Evolutionary conservation across 1,140 invertebrate species (phyloP).

Genomic region (Saccostrea glomerata): DNA sequence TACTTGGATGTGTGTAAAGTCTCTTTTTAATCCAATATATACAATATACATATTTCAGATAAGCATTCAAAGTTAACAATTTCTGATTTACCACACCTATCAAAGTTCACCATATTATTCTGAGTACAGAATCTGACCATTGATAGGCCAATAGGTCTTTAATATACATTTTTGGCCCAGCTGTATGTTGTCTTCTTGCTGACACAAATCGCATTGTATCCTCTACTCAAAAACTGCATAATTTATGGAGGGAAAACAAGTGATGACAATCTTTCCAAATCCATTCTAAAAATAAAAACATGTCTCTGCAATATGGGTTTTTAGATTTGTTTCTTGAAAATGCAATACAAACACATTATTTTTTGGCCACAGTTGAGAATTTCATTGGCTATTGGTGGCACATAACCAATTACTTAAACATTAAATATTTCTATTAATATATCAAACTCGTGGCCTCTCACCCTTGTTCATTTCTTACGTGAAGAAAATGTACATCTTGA

Average conservation of each 20-base stretch:
- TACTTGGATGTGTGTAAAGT: too few relatives aligned
- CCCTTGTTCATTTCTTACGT: neutral
- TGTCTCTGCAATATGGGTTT: neutral
- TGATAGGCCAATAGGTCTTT: too few relatives aligned
- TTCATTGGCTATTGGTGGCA: slow-evolving; percentile 6
- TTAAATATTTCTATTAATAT: slow-evolving; percentile 36
- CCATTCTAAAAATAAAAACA: neutral
- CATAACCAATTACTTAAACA: neutral
- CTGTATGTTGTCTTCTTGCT: too few relatives aligned
- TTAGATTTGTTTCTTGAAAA: slow-evolving; percentile 4
- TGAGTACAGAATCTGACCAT: too few relatives aligned
- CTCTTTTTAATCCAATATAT: too few relatives aligned
- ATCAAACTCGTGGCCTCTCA: neutral
- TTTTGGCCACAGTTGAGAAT: neutral
- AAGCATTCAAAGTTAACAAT: too few relatives aligned
- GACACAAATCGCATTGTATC: too few relatives aligned
- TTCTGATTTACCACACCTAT: too few relatives aligned
- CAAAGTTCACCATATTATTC: too few relatives aligned
- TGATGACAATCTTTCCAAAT: neutral
- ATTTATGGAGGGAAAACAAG: neutral
- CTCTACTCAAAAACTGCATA: neutral
- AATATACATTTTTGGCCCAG: too few relatives aligned
- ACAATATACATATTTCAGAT: too few relatives aligned
- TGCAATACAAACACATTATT: neutral
- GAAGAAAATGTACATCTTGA: neutral